Conservation (phyloP, 1,140 invertebrate species). For the Psix sp. region DNA sequence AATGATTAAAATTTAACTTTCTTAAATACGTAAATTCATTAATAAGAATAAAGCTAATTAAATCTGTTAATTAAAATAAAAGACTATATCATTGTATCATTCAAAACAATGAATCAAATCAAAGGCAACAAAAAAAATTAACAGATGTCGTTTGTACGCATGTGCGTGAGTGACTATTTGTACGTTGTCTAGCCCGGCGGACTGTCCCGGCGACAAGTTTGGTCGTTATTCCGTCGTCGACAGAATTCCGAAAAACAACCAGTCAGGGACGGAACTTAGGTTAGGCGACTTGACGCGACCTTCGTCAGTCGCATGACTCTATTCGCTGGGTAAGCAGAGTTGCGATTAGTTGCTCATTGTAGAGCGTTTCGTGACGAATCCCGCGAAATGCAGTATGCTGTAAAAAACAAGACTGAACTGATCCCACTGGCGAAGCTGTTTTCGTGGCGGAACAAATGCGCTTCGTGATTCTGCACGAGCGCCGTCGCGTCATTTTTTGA, state of each 20-base stretch:
- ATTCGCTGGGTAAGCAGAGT: conserved; percentile 2
- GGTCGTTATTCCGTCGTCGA: neutral
- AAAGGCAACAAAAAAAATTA: neutral
- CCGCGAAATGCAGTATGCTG: conserved; percentile 42
- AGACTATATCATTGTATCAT: no score
- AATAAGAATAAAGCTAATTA: no score
- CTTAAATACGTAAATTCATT: no score
- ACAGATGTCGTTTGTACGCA: no score
- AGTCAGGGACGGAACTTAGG: conserved; percentile 7
- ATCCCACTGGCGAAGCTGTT: conserved; percentile 13
- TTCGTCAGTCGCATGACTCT: no score
- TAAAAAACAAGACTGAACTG: conserved; percentile 11
- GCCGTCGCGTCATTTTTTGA: neutral
- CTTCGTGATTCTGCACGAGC: conserved; percentile 26
- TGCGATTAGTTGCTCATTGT: conserved; percentile 19
- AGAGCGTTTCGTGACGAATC: conserved; percentile 17
- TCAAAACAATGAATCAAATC: no score
- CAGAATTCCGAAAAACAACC: conserved; percentile 13
- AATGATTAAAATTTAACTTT: no score
- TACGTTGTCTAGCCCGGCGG: neutral
- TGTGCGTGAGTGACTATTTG: neutral
- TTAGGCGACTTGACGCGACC: conserved; percentile 4
- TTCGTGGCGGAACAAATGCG: conserved; percentile 9
- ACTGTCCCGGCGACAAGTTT: neutral
- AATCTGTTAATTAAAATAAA: no score